Evolutionary conservation across 2,797 vertebrate species (phyloP), one percentile per base, ranked within the genome.

Genomic region (Helostoma temminkii): DNA sequence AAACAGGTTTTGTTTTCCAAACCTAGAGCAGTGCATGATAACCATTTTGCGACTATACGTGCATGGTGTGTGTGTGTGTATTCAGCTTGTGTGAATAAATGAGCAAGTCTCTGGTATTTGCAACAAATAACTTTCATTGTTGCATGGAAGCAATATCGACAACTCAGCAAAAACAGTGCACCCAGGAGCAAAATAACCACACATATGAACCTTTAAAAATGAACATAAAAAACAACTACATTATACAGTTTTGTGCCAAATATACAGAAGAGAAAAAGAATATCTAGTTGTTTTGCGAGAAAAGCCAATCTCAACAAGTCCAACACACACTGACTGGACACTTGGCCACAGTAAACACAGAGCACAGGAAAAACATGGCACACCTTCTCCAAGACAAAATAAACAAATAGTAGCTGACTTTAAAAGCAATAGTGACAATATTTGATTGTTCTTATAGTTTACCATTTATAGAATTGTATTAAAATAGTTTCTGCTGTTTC

Each of bases 111-210:
- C 76, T 84, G 76, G 91, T 94, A 94, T 92, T 94, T 95, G 94
- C 92, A 94, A 92, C 94, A 93, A 94, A 93, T 94, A 90, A 88
- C 90, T 94, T 95, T 95, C 90, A 94, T 95, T 95, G 93, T 94
- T 90, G 94, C 93, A 93, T 93, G 90, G 90, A 96, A 93, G 95
- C 94, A 93, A 94, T 91, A 96, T 87, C 93, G 95, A 94, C 89
- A 93, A 82, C 93, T 96, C 93, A 96, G 95, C 95, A 95, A 93
- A 95, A 88, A 96, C 90, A 94, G 90, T 96, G 95, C 95, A 97
- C 92, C 94, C 72, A 84, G 83, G 91, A 94, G 94, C 93, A 79
- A 92, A 91, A 91, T 45, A 95, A 94, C 84, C 88, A 94, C 92
- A 92, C 82, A 95, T 93, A 90, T 84, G 85, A 95, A 95, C 94